Evolutionary conservation across 2,888 invertebrate genomes (phyloP).

Genomic region (Drosophila prolongata): DNA sequence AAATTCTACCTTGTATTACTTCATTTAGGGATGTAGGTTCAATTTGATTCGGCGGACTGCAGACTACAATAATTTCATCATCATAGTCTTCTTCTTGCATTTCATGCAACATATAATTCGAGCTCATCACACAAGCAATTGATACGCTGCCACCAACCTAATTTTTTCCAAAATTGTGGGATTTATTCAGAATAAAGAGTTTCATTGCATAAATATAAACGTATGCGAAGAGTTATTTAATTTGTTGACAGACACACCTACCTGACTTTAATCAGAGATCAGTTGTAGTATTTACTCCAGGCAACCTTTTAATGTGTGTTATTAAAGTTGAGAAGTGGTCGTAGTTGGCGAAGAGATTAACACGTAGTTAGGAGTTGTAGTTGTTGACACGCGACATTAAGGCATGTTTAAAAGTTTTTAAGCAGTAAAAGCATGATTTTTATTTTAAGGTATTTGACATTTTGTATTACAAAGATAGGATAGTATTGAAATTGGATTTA

Average conservation of each 20-base stretch:
- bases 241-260: constrained; percentile 63
- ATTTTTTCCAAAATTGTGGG: constrained; percentile 31
- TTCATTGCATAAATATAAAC: constrained; percentile 12
- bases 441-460: constrained; percentile 64
- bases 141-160: constrained; percentile 62
- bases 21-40: neutral
- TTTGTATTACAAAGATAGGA: constrained; percentile 65
- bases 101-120: constrained; percentile 29
- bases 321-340: constrained; percentile 54
- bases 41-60: constrained; percentile 51
- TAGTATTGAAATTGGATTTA: constrained; percentile 54
- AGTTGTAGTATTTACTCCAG: constrained; percentile 85
- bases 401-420: constrained; percentile 64
- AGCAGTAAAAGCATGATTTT: constrained; percentile 76
- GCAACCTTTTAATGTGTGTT: constrained; percentile 83
- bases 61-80: constrained; percentile 68
- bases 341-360: constrained; percentile 84
- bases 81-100: constrained; percentile 37
- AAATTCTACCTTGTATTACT: constrained; percentile 8
- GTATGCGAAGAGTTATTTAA: constrained; percentile 1
- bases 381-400: constrained; percentile 79
- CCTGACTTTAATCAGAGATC: constrained; percentile 83
- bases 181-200: constrained; percentile 4
- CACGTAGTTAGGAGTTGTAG: constrained; percentile 79
- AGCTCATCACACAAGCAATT: constrained; percentile 42